A percentile compares a stretch with the other conserved stretches of the same genome.
These are phyloP conservation scores for Dufourea novaeangliae DNA, from an alignment of 1,140 invertebrate genomes.

Conservation along the genomic window DNA sequence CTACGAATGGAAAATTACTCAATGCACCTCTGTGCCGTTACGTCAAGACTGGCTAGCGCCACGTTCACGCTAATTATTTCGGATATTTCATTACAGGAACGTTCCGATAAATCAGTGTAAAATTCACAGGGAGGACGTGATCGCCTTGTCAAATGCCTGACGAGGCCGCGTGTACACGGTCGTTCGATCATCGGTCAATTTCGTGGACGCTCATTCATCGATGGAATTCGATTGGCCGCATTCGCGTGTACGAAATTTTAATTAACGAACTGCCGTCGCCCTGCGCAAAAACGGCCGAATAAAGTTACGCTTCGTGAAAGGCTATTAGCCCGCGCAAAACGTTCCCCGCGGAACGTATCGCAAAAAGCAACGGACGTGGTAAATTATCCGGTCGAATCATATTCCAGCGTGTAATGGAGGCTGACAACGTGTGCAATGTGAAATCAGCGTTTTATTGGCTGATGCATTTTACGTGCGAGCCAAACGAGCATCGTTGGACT, in stretches of 20 bases:
- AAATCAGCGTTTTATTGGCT: conserved; percentile 35
- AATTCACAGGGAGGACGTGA: conserved; percentile 29
- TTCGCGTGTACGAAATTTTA: conserved; percentile 69
- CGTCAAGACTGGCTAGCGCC: not conserved
- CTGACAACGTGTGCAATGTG: not conserved
- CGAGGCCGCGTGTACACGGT: not conserved
- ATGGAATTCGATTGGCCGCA: conserved; percentile 66
- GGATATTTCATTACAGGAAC: conserved; percentile 26
- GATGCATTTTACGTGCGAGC: not conserved
- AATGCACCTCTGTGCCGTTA: not conserved
- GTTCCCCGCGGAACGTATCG: conserved; percentile 57
- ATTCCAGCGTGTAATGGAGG: conserved; percentile 32
- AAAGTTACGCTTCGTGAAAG: conserved; percentile 68
- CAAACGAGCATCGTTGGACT: conserved; percentile 2
- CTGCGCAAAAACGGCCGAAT: conserved; percentile 61
- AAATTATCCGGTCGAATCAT: conserved; percentile 57
- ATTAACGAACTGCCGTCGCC: conserved; percentile 64
- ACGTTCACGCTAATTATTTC: conserved; percentile 20
- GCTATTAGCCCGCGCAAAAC: conserved; percentile 63
- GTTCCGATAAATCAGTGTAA: conserved; percentile 45
- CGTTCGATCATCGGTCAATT: conserved; percentile 62
- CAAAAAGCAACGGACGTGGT: conserved; percentile 54
- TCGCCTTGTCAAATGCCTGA: conserved; percentile 45
- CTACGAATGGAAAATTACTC: not conserved
- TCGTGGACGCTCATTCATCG: conserved; percentile 66